Evolutionary conservation across 2,888 invertebrate genomes (phyloP), one percentile per base, ranked within the genome.

Genomic region (Meteorus colon): DNA sequence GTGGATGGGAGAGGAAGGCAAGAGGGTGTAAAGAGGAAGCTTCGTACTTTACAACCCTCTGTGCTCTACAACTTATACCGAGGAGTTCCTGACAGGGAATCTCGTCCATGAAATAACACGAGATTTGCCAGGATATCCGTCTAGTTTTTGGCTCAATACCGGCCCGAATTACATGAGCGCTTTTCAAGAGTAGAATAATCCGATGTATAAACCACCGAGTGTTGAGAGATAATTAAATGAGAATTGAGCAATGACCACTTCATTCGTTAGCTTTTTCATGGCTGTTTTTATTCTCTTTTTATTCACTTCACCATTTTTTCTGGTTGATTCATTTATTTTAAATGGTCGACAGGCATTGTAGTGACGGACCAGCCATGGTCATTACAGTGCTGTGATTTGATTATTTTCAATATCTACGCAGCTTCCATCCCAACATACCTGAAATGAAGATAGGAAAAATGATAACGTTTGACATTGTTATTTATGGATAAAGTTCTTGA

Each of bases 31-130:
- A 51, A 67, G 70, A 55, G 14, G 73, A 72, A 51, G 63, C 48
- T 63, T 72, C 34, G 72, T 45, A 72, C 48, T 72, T 72, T 72
- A 72, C 72, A 72, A 72, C 48, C 72, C 72, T 72, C 69, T 34
- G 24, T 29, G 27, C 29, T 31, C n/a, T 31, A 62, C 19, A 62
- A 10, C 29, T 4, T 62, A 27, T 62, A 62, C 62, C 62, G 62
- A 16, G 69, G 24, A 55, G 41, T 72, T 63, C 51, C 45, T 72
- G 72, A 72, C 72, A 72, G 48, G 45, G 72, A 72, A 72, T 63
- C 48, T 31, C 62, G 48, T 27, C 72, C 45, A 63, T 72, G 72
- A 72, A 72, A 72, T 72, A 72, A 72, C 72, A 72, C 31, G 48
- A 72, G 63, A 72, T 72, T 72, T 72, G 45, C 48, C 63, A 48